These are phyloP conservation scores for Ichneumoninae sp. DNA, from an alignment of 2,888 invertebrate genomes.

Conservation along the genomic window DNA sequence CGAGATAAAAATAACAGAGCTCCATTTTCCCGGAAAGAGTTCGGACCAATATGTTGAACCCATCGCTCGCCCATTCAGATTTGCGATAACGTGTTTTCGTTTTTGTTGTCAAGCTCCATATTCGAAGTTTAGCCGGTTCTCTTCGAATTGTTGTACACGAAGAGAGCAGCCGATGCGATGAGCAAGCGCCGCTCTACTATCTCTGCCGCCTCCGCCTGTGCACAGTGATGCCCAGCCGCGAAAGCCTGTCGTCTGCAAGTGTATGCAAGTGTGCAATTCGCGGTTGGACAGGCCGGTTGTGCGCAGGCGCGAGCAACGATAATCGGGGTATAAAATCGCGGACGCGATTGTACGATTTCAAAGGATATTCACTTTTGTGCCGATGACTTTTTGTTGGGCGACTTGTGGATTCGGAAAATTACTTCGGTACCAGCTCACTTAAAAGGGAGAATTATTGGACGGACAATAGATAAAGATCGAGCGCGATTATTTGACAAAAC, in stretches of 20 bases:
- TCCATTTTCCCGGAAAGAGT: conserved; percentile 93
- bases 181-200: conserved; percentile 49
- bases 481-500: too few species aligned
- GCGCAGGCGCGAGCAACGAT: too few species aligned
- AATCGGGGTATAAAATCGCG: too few species aligned
- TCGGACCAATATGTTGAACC: conserved; percentile 85
- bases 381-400: too few species aligned
- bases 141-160: neutral
- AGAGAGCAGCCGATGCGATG: conserved; percentile 19
- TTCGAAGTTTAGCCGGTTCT: conserved; percentile 29
- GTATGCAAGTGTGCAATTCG: neutral
- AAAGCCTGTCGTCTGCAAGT: neutral
- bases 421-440: too few species aligned
- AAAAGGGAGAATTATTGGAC: too few species aligned
- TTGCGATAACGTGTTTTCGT: conserved; percentile 11
- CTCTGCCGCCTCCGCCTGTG: neutral
- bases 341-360: too few species aligned
- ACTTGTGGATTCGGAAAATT: too few species aligned
- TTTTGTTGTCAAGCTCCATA: conserved; percentile 29
- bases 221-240: too few species aligned
- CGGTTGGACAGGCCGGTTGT: too few species aligned
- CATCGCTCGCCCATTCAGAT: conserved; percentile 71
- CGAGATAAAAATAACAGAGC: conserved; percentile 91
- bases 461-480: too few species aligned
- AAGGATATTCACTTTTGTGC: too few species aligned